phyloP scores from a whole-genome alignment of 2,888 invertebrate genomes.

The Erebia aethiops region DNA sequence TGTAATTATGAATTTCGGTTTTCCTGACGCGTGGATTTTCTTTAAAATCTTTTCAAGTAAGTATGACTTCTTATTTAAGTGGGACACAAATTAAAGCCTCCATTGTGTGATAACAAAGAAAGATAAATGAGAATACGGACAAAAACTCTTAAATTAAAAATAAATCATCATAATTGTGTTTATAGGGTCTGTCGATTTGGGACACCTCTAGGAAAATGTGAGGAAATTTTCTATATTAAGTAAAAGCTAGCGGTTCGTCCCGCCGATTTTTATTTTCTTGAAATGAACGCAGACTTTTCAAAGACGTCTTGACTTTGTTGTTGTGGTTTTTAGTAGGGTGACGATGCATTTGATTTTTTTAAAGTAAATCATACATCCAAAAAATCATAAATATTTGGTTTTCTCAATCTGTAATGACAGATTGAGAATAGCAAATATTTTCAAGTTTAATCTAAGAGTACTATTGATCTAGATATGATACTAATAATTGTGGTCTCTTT shows the following conservation, averaged over 20 bases:
- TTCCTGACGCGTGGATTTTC: neutral
- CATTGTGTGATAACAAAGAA: constrained; percentile 50
- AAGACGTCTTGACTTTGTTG: constrained; percentile 38
- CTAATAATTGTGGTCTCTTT: no score
- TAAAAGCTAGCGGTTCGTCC: neutral
- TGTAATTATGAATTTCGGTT: neutral
- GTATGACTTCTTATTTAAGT: neutral
- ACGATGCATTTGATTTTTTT: constrained; percentile 22
- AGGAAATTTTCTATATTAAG: constrained; percentile 14
- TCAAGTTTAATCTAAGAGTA: no score
- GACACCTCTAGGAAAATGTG: constrained; percentile 11
- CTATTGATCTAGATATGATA: no score
- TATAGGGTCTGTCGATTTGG: constrained; percentile 17
- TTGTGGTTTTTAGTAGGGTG: constrained; percentile 27
- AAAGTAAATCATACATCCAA: no score
- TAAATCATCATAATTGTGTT: constrained; percentile 21
- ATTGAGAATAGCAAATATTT: no score
- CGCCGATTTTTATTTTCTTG: constrained; percentile 25
- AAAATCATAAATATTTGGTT: no score
- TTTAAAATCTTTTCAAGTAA: neutral
- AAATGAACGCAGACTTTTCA: constrained; percentile 39
- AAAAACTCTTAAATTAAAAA: constrained; percentile 24
- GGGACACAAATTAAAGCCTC: constrained; percentile 39
- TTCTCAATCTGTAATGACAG: no score
- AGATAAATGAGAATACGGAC: constrained; percentile 24